Conservation (phyloP, 92 coral and sea anemone genomes). For the Paramuricea clavata region DNA sequence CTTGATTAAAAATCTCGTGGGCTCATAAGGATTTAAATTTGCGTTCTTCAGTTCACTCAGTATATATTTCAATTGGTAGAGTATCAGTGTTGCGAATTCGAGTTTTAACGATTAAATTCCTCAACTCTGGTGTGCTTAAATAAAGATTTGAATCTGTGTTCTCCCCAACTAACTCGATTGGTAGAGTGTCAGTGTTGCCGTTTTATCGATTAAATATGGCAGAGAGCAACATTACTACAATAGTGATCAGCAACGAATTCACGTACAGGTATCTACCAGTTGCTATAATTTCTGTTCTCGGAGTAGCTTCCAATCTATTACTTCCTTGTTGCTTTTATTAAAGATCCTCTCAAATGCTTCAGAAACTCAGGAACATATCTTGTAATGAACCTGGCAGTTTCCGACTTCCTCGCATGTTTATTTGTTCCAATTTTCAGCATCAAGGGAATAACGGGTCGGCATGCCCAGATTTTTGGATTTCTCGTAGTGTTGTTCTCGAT, state of each 20-base stretch:
- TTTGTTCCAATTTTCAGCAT: background rate
- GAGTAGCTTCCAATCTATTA: background rate
- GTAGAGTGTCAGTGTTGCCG: too few species aligned
- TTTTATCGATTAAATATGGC: background rate
- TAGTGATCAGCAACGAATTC: background rate
- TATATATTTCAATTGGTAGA: too few species aligned
- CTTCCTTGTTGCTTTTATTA: background rate
- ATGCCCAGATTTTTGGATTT: background rate
- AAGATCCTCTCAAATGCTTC: slow-evolving; percentile 2
- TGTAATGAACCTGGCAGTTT: background rate
- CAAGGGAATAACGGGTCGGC: background rate
- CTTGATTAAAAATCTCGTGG: too few species aligned
- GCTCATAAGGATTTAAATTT: too few species aligned
- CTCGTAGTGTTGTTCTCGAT: background rate
- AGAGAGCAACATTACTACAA: background rate
- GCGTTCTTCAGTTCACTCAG: too few species aligned
- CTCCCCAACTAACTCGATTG: too few species aligned
- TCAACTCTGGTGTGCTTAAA: too few species aligned
- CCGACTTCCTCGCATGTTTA: background rate
- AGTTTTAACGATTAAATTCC: too few species aligned
- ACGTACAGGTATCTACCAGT: background rate
- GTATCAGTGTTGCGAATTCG: too few species aligned
- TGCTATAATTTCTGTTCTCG: background rate
- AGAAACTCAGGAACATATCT: background rate
- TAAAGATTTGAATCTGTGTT: too few species aligned